Evolutionary conservation across 2,888 invertebrate genomes (phyloP).

Genomic region (Acleris sparsana): DNA sequence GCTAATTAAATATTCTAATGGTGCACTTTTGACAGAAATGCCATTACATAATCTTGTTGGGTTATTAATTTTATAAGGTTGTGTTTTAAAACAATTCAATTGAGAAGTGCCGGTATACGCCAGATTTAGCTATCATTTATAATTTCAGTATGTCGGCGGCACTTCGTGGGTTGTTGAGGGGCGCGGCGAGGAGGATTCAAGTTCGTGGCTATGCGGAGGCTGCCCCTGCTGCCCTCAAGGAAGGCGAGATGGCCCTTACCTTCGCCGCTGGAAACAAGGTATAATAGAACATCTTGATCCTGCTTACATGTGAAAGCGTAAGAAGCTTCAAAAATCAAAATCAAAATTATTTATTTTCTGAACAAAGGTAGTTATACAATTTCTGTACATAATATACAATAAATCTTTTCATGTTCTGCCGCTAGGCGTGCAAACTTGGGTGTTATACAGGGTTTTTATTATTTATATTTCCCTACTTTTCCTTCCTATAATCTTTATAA

Average conservation of each 20-base stretch:
- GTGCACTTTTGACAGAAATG: slow-evolving; percentile 28
- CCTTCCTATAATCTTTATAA: too few relatives aligned
- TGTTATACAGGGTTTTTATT: too few relatives aligned
- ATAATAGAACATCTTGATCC: background rate
- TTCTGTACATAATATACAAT: too few relatives aligned
- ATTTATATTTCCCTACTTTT: too few relatives aligned
- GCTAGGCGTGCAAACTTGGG: too few relatives aligned
- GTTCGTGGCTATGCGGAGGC: slow-evolving; percentile 89
- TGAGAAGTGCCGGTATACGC: slow-evolving; percentile 43
- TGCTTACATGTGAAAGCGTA: background rate
- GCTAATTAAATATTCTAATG: background rate
- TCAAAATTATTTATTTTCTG: too few relatives aligned
- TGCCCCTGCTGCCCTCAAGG: slow-evolving; percentile 74
- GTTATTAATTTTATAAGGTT: slow-evolving; percentile 4
- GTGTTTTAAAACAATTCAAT: slow-evolving; percentile 15
- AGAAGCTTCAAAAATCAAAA: too few relatives aligned
- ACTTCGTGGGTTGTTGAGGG: slow-evolving; percentile 76
- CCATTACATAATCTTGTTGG: slow-evolving; percentile 34
- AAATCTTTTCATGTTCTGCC: too few relatives aligned
- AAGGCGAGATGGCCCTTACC: slow-evolving; percentile 92
- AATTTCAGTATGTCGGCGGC: slow-evolving; percentile 79
- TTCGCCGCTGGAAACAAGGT: slow-evolving; percentile 96
- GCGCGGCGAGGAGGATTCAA: slow-evolving; percentile 72
- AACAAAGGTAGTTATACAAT: too few relatives aligned
- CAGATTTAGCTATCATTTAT: slow-evolving; percentile 10